A percentile compares a stretch with the other conserved stretches of the same genome.
These are phyloP conservation scores for Apaloderma vittatum DNA, from an alignment of 2,113 vertebrate species.

Conservation along the genomic window DNA sequence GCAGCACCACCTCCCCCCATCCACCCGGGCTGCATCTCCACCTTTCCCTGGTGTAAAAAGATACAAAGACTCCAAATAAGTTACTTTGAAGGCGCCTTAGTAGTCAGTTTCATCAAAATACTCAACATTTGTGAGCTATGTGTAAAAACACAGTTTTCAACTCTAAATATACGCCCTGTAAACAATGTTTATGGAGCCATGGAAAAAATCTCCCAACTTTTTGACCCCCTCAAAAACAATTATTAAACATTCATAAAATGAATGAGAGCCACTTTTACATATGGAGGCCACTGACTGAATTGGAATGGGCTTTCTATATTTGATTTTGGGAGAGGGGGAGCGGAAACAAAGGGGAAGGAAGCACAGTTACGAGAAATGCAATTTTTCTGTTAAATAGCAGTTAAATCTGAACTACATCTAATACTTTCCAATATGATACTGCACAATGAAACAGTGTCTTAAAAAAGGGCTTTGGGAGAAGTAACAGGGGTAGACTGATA, in stretches of 20 bases:
- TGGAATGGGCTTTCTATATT: slow-evolving; percentile 34
- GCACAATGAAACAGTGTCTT: neutral
- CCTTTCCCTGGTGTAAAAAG: neutral
- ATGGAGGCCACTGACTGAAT: slow-evolving; percentile 19
- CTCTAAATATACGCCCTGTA: rapidly evolving
- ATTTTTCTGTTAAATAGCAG: slow-evolving; percentile 29
- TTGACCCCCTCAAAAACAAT: neutral
- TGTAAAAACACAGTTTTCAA: neutral
- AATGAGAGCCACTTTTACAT: neutral
- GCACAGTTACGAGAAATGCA: slow-evolving; percentile 9
- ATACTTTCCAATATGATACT: neutral
- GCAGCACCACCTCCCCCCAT: neutral
- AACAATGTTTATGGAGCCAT: neutral
- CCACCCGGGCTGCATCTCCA: neutral
- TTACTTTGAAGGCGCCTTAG: neutral
- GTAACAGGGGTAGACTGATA: neutral
- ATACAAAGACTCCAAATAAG: neutral
- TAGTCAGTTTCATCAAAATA: neutral
- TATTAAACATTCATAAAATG: neutral
- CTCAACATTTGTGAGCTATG: neutral
- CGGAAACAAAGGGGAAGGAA: slow-evolving; percentile 60
- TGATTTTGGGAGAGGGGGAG: slow-evolving; percentile 15
- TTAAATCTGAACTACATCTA: slow-evolving; percentile 7
- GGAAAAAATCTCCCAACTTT: neutral
- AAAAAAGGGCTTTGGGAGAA: slow-evolving; percentile 2